Evolutionary conservation across 2,888 invertebrate species (phyloP).

Genomic region (Amorpha juglandis): DNA sequence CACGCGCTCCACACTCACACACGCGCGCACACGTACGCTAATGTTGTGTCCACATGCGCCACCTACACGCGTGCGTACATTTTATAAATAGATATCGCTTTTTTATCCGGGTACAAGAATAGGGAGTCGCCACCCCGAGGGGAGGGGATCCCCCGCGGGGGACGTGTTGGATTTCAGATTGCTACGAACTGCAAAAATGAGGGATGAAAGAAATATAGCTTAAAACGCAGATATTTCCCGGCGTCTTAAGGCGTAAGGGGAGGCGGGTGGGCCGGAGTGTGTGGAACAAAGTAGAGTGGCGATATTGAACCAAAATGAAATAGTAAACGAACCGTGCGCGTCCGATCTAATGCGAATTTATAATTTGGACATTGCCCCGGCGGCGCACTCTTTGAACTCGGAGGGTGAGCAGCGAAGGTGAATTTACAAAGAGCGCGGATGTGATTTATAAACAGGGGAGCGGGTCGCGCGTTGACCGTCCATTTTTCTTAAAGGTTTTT

Average conservation of each 20-base stretch:
- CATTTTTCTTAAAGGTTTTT: constrained; percentile 61
- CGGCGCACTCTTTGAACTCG: constrained; percentile 80
- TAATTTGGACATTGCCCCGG: constrained; percentile 83
- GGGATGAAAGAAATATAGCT: constrained; percentile 86
- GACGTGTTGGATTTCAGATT: constrained; percentile 85
- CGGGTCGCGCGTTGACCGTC: constrained; percentile 60
- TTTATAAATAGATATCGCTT: constrained; percentile 85
- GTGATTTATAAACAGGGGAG: constrained; percentile 78
- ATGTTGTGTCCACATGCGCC: constrained; percentile 73
- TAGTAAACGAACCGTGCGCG: constrained; percentile 84
- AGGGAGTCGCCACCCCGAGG: constrained; percentile 74
- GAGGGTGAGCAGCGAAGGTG: constrained; percentile 68
- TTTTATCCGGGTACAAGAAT: constrained; percentile 84
- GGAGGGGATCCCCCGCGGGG: constrained; percentile 77
- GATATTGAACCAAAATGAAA: constrained; percentile 85
- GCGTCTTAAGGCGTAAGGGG: constrained; percentile 80
- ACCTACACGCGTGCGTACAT: constrained; percentile 77
- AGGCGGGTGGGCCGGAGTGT: constrained; percentile 71
- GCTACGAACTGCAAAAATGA: constrained; percentile 86
- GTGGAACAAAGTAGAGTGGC: constrained; percentile 84
- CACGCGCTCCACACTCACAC: constrained; percentile 52
- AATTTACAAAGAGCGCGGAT: constrained; percentile 78
- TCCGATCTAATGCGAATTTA: constrained; percentile 85
- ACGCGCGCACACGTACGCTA: constrained; percentile 48
- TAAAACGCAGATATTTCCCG: constrained; percentile 85